Evolutionary conservation across 1,140 invertebrate genomes (phyloP), one percentile per base, ranked within the genome.

Genomic region (Drosophila nannoptera): DNA sequence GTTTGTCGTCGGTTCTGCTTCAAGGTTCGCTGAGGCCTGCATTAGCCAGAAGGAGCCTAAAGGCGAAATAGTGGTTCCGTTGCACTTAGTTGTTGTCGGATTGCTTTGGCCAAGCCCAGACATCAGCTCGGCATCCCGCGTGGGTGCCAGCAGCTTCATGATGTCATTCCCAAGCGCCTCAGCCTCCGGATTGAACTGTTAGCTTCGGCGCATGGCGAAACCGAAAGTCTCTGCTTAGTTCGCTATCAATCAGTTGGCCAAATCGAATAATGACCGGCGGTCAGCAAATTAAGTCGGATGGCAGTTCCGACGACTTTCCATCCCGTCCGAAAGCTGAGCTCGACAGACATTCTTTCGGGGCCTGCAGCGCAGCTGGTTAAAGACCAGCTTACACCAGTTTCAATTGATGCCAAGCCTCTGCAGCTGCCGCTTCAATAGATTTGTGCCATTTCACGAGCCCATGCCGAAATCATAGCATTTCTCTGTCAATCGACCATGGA

Each of bases 21-120:
- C 81, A 84, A 86, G 80, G 81, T 84, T 86, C 78, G 80, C 52
- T 84, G 76, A 76, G 73, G 80, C 74, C 74, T 83, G 81, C 80
- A 84, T 84, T 80, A 86, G 72, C 62, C 66, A 73, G 59, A 69
- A 65, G 72, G 43, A 84, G 76, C 75, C 61, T 69, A 75, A 46
- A 66, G 75, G 61, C 55, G n/a, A 62, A 58, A 46, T 66, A 46
- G 70, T 52, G 12, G n/a, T 48, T 49, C 42, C 9, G 40, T 14
- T 54, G 38, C 29, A 16, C 38, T 9, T 22, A 45, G 48, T 33
- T 66, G 65, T 75, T 59, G 65, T 58, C 60, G 46, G 43, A n/a
- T 29, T 40, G 35, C 16, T 16, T 16, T 55, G 55, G 75, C 71
- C 78, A 83, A 83, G 75, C 78, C 80, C 68, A 69, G 73, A 64